Conservation (phyloP, 2,888 invertebrate genomes). For the Plebejus anna region DNA sequence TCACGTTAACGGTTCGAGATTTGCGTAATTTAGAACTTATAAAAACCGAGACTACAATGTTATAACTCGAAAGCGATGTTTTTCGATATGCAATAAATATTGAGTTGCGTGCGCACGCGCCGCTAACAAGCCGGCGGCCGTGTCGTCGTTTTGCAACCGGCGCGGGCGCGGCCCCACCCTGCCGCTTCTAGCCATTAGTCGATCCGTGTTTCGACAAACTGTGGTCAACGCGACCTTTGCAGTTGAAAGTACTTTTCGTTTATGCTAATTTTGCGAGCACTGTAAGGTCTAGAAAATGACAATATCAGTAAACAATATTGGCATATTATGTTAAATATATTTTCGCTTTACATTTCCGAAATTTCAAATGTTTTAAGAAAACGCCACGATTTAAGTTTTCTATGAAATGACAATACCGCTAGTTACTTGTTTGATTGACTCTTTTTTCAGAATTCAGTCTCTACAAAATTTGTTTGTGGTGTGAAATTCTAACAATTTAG, state of each 20-base stretch:
- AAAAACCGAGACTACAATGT: constrained; percentile 48
- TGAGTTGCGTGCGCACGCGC: constrained; percentile 66
- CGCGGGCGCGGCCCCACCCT: constrained; percentile 60
- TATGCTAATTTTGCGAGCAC: constrained; percentile 18
- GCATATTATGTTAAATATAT: background rate
- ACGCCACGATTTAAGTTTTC: no score
- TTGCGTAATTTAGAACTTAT: constrained; percentile 33
- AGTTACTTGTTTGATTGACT: no score
- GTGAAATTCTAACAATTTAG: background rate
- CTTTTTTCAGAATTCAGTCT: no score
- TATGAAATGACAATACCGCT: no score
- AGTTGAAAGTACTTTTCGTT: constrained; percentile 13
- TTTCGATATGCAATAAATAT: constrained; percentile 80
- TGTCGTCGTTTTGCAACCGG: constrained; percentile 73
- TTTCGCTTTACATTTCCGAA: background rate
- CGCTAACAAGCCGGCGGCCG: constrained; percentile 70
- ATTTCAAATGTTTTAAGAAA: no score
- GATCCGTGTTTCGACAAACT: constrained; percentile 28
- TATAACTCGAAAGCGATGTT: constrained; percentile 62
- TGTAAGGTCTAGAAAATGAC: background rate
- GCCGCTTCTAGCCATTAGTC: constrained; percentile 49
- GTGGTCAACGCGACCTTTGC: constrained; percentile 24
- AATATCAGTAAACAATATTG: background rate
- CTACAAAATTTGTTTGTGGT: no score
- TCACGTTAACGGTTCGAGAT: constrained; percentile 36